These are phyloP conservation scores for Dermatophagoides farinae DNA, from an alignment of 1,140 invertebrate genomes.

Conservation along the genomic window DNA sequence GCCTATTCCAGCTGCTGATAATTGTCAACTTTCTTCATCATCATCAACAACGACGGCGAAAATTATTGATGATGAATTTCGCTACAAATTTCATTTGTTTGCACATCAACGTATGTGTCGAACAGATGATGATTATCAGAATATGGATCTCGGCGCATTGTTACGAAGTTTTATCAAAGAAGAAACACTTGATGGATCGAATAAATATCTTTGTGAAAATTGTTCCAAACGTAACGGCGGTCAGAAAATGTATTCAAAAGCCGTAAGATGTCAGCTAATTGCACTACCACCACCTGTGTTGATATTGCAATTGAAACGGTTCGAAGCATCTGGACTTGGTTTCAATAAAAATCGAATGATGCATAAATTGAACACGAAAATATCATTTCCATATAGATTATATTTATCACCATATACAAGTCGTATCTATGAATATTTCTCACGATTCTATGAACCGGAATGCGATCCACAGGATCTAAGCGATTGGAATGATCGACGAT, in stretches of 20 bases:
- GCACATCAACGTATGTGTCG: not conserved
- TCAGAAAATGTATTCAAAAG: conserved; percentile 56
- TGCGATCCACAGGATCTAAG: conserved; percentile 27
- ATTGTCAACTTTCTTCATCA: not conserved
- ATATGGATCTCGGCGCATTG: not conserved
- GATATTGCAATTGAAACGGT: conserved; percentile 79
- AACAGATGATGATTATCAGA: not conserved
- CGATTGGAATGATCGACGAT: conserved; percentile 38
- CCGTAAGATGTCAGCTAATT: conserved; percentile 75
- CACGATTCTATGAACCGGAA: conserved; percentile 29
- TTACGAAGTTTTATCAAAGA: conserved; percentile 71
- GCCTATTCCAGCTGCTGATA: not conserved
- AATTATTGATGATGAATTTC: not conserved
- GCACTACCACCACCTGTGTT: conserved; percentile 72
- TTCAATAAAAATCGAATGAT: conserved; percentile 25
- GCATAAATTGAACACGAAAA: conserved; percentile 59
- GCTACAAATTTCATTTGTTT: not conserved
- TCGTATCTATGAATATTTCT: conserved; percentile 14
- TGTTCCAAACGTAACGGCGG: conserved; percentile 35
- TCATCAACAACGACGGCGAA: conserved; percentile 22
- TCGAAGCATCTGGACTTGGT: conserved; percentile 19
- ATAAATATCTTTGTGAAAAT: conserved; percentile 73
- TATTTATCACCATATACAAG: conserved; percentile 80
- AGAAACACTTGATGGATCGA: conserved; percentile 67
- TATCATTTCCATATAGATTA: conserved; percentile 63